phyloP scores from a whole-genome alignment of 1,140 invertebrate species.

The Neoseiulus cucumeris region DNA sequence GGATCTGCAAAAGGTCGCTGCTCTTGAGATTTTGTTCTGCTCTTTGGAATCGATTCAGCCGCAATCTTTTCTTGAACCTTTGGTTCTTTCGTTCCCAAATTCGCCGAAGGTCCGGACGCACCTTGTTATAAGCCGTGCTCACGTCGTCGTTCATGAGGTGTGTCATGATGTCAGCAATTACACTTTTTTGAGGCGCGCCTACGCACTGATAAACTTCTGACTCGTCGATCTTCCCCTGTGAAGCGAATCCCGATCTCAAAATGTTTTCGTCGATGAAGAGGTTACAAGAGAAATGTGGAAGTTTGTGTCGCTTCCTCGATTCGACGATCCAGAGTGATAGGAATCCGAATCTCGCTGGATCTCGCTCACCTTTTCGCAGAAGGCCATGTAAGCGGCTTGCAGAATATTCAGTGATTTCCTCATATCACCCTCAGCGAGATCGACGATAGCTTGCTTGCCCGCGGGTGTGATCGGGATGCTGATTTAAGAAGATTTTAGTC shows the following conservation, averaged over 20 bases:
- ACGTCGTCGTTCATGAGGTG: constrained; percentile 75
- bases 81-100: no score
- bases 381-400: constrained; percentile 24
- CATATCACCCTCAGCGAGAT: constrained; percentile 91
- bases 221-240: constrained; percentile 40
- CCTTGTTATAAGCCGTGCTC: constrained; percentile 42
- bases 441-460: constrained; percentile 72
- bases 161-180: constrained; percentile 71
- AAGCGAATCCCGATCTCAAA: constrained; percentile 36
- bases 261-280: no score
- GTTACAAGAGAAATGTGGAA: constrained; percentile 69
- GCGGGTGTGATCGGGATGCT: constrained; percentile 68
- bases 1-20: constrained; percentile 29
- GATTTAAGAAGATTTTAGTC: constrained; percentile 14
- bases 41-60: background rate
- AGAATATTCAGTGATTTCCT: constrained; percentile 85
- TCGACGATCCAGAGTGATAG: no score
- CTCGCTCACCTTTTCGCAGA: background rate
- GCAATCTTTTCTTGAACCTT: background rate
- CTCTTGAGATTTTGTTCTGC: background rate
- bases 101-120: background rate
- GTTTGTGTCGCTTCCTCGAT: no score
- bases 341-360: no score
- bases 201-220: constrained; percentile 88
- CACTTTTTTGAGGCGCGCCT: constrained; percentile 71